phyloP scores from a whole-genome alignment of 2,797 vertebrate species.

The Diceros bicornis region DNA sequence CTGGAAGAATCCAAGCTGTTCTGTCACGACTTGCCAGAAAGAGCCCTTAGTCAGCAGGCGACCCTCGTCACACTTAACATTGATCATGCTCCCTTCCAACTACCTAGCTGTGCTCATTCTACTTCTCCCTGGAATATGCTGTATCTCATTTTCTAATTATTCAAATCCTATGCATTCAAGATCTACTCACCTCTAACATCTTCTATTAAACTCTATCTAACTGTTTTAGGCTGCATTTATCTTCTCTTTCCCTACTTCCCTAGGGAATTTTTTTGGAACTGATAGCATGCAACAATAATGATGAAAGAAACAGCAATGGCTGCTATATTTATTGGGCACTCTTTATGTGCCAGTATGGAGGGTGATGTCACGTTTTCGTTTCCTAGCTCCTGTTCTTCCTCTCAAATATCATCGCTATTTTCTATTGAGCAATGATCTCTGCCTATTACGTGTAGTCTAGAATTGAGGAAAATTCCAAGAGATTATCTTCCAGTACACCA shows the following conservation, averaged over 20 bases:
- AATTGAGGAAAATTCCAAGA: neutral
- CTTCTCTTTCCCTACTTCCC: neutral
- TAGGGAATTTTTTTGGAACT: neutral
- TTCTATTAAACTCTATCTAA: neutral
- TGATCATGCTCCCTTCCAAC: rapidly evolving
- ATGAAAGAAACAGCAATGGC: neutral
- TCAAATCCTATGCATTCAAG: neutral
- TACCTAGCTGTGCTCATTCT: rapidly evolving
- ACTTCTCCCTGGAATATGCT: rapidly evolving
- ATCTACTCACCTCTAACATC: neutral
- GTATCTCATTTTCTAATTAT: neutral
- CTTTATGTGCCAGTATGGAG: neutral
- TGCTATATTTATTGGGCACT: neutral
- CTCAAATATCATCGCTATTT: neutral
- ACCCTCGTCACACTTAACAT: neutral
- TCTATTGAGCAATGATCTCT: neutral
- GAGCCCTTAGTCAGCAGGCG: neutral
- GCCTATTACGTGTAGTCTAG: neutral
- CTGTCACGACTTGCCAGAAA: neutral
- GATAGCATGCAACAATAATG: neutral
- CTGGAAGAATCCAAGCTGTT: neutral
- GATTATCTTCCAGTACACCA: neutral
- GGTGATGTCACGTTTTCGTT: neutral
- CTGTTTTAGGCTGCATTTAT: neutral
- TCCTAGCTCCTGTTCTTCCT: neutral